These are phyloP conservation scores for Stictonetta naevosa DNA, from an alignment of 2,113 vertebrate genomes.

Conservation along the genomic window DNA sequence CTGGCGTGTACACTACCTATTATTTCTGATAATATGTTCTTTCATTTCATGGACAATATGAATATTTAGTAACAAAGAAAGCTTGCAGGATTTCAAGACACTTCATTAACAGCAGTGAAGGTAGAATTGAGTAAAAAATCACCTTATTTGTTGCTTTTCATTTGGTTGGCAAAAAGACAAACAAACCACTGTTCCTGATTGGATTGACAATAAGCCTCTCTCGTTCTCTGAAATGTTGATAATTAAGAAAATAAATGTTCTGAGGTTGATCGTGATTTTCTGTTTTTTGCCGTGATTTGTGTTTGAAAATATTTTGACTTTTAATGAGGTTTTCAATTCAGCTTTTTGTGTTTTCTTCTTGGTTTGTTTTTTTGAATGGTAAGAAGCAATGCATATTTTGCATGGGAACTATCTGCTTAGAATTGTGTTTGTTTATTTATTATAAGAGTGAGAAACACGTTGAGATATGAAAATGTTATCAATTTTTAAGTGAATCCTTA, in stretches of 20 bases:
- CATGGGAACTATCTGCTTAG: not conserved
- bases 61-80: slow-evolving; percentile 17
- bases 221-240: not conserved
- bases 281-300: not conserved
- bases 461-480: not conserved
- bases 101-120: slow-evolving; percentile 35
- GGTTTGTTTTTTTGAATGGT: not conserved
- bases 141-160: not conserved
- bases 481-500: not conserved
- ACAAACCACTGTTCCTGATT: not conserved
- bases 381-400: not conserved
- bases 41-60: not conserved
- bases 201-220: slow-evolving; percentile 1
- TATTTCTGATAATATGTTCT: not conserved
- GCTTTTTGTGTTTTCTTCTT: not conserved
- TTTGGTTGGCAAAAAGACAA: not conserved
- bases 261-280: not conserved
- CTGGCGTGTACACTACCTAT: not conserved
- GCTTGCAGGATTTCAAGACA: slow-evolving; percentile 20
- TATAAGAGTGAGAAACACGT: not conserved
- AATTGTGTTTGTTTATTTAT: not conserved
- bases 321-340: not conserved
- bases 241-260: slow-evolving; percentile 5
- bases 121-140: slow-evolving; percentile 5
- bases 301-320: slow-evolving; percentile 35